Evolutionary conservation across 2,113 vertebrate species (phyloP).

Genomic region (Cyprichromis sp.): DNA sequence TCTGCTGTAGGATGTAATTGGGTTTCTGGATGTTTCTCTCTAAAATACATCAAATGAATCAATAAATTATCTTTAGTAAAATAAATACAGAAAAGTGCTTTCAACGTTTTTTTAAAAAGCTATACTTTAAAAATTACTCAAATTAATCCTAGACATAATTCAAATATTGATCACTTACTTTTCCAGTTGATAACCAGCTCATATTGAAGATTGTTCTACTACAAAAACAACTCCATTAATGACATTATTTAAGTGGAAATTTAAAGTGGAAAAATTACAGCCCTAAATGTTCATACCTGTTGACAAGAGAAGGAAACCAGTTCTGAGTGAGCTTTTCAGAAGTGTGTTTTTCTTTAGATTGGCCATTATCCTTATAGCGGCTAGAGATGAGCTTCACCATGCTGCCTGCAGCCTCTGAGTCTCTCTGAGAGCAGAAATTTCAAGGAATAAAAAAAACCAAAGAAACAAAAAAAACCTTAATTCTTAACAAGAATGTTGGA

Average conservation of each 20-base stretch:
- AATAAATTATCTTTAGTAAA: not conserved
- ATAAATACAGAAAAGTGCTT: not conserved
- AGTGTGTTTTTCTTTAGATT: not conserved
- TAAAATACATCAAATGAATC: not conserved
- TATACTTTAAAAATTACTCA: not conserved
- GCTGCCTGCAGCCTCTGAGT: slow-evolving; percentile 20
- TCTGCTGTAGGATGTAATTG: slow-evolving; percentile 18
- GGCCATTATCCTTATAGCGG: slow-evolving; percentile 34
- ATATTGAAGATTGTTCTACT: slow-evolving; percentile 47
- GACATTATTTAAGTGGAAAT: not conserved
- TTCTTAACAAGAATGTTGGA: not conserved
- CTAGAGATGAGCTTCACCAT: slow-evolving; percentile 66
- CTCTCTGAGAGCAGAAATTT: slow-evolving; percentile 22
- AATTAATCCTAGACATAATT: not conserved
- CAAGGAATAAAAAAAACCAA: not conserved
- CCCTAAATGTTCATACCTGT: slow-evolving; percentile 14
- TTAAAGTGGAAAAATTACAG: not conserved
- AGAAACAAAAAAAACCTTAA: not conserved
- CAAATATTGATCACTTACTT: slow-evolving; percentile 46
- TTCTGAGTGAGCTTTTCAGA: not conserved
- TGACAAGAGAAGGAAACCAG: not conserved
- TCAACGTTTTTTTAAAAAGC: not conserved
- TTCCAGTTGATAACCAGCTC: slow-evolving; percentile 25
- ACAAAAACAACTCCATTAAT: not conserved
- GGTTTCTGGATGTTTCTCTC: not conserved